phyloP scores from a whole-genome alignment of 2,888 invertebrate species.

The Isoperla grammatica region DNA sequence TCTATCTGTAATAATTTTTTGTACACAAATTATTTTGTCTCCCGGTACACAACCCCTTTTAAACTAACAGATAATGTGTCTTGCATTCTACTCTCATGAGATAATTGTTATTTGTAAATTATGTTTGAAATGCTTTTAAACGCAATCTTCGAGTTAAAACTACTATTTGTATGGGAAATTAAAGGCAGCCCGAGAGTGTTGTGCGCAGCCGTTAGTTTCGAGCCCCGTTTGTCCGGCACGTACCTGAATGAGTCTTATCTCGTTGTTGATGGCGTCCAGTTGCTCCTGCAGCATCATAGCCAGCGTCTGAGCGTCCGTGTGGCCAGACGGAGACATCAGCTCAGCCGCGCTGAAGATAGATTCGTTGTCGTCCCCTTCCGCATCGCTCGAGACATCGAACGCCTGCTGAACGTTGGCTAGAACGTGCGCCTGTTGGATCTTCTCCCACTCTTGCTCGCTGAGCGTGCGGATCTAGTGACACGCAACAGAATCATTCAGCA shows the following conservation, averaged over 20 bases:
- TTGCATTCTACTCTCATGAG: too few relatives aligned
- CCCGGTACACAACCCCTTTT: too few relatives aligned
- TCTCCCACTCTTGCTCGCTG: slow-evolving; percentile 81
- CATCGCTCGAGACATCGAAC: slow-evolving; percentile 84
- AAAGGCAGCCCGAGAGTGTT: too few relatives aligned
- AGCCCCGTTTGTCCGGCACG: too few relatives aligned
- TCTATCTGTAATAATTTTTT: too few relatives aligned
- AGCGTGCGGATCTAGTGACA: slow-evolving; percentile 41
- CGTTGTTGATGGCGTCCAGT: slow-evolving; percentile 98
- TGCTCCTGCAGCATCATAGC: slow-evolving; percentile 99
- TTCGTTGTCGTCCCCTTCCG: slow-evolving; percentile 72
- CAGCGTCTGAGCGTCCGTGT: slow-evolving; percentile 92
- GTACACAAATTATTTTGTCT: too few relatives aligned
- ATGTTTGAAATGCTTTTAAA: too few relatives aligned
- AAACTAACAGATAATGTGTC: too few relatives aligned
- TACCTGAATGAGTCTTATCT: slow-evolving; percentile 67
- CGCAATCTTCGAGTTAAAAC: too few relatives aligned
- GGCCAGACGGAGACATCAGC: slow-evolving; percentile 60
- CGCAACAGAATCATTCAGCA: neutral
- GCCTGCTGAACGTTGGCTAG: slow-evolving; percentile 88
- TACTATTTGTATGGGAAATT: too few relatives aligned
- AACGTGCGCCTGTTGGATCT: slow-evolving; percentile 86
- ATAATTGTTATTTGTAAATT: too few relatives aligned
- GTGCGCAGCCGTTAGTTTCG: too few relatives aligned
- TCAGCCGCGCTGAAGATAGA: slow-evolving; percentile 68